Conservation (phyloP, 2,797 vertebrate species). For the Phrynocephalus forsythii region DNA sequence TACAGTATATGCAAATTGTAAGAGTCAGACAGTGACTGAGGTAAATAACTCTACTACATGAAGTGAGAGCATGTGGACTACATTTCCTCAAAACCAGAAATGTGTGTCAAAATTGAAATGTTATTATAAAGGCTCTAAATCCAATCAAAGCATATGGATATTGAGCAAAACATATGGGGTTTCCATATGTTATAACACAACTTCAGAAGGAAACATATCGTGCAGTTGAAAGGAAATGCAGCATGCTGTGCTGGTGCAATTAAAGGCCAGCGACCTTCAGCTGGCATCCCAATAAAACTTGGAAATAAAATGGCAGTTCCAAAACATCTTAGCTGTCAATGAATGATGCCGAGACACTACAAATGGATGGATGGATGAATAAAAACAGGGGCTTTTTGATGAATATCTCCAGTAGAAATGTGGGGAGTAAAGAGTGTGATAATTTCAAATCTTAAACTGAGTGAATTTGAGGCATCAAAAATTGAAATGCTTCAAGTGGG, state of each 20-base stretch:
- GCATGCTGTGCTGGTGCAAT: constrained; percentile 48
- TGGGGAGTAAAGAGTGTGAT: constrained; percentile 14
- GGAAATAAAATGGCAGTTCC: constrained; percentile 39
- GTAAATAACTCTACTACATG: not conserved
- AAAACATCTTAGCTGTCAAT: constrained; percentile 26
- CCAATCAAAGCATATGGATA: constrained; percentile 72
- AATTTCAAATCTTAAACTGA: constrained; percentile 47
- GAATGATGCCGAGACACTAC: constrained; percentile 18
- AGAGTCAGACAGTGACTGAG: not conserved
- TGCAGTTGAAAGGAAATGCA: constrained; percentile 57
- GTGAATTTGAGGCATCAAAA: constrained; percentile 66
- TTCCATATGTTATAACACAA: constrained; percentile 72
- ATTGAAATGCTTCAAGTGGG: constrained; percentile 58
- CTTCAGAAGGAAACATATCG: constrained; percentile 63
- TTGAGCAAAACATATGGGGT: constrained; percentile 69
- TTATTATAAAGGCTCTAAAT: constrained; percentile 68
- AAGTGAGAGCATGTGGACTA: constrained; percentile 31
- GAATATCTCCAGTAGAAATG: constrained; percentile 17
- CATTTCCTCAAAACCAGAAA: constrained; percentile 55
- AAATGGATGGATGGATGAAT: not conserved
- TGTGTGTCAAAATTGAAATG: constrained; percentile 63
- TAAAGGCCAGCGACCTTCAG: constrained; percentile 51
- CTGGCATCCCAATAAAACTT: constrained; percentile 33
- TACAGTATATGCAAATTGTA: not conserved
- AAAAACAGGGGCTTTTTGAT: constrained; percentile 26